Conservation (phyloP, 2,797 vertebrate genomes). For the Falco naumanni region DNA sequence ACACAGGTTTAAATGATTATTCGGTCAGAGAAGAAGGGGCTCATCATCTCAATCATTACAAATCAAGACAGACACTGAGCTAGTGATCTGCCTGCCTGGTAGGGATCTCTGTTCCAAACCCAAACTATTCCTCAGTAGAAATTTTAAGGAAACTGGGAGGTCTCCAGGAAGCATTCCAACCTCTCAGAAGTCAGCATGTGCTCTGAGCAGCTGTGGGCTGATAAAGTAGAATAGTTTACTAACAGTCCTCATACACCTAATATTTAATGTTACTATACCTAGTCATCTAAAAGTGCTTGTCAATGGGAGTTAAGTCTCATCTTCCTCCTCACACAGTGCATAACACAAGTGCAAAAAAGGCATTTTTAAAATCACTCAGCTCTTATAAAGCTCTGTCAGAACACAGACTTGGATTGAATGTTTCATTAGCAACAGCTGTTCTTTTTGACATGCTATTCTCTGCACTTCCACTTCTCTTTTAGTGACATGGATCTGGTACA, state of each 20-base stretch:
- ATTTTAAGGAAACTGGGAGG: neutral
- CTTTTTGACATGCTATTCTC: constrained; percentile 21
- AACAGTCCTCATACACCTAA: neutral
- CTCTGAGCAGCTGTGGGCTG: neutral
- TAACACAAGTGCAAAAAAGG: neutral
- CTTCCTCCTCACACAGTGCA: neutral
- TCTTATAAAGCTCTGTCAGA: neutral
- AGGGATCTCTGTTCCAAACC: neutral
- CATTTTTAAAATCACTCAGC: neutral
- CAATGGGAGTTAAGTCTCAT: constrained; percentile 8
- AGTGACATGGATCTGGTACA: neutral
- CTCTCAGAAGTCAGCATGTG: neutral
- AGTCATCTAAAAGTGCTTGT: constrained; percentile 23
- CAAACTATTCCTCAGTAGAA: neutral
- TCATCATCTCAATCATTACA: neutral
- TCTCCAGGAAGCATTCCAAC: neutral
- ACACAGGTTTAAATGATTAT: neutral
- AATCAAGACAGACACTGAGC: neutral
- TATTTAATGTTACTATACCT: neutral
- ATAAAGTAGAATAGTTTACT: neutral
- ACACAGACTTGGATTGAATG: neutral
- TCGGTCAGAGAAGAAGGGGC: neutral
- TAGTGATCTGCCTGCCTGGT: neutral
- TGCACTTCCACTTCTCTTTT: neutral
- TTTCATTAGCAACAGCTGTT: constrained; percentile 30